Percentiles rank a stretch among this genome's conserved stretches.
Conservation (phyloP, 1,140 invertebrate species). For the Ylistrum balloti region DNA sequence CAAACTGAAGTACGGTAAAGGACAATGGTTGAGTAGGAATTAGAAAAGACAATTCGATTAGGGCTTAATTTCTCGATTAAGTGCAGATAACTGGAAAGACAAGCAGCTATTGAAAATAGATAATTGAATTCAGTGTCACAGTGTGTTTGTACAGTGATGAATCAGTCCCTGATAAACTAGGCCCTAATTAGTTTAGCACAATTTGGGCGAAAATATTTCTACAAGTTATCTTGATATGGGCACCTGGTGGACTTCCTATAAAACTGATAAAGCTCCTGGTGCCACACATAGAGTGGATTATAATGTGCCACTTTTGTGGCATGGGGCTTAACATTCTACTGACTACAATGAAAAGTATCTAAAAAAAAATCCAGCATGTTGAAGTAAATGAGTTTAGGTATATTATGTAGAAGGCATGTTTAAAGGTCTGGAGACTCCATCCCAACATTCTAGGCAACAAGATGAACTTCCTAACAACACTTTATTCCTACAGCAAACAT, state of each 20-base stretch:
- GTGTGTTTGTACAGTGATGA: conserved; percentile 26
- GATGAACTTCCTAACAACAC: background rate
- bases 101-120: conserved; percentile 39
- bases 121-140: conserved; percentile 10
- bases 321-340: background rate
- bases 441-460: background rate
- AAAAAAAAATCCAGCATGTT: too few species aligned
- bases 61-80: conserved; percentile 32
- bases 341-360: background rate
- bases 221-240: conserved; percentile 28
- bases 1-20: background rate
- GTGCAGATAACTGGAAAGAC: conserved; percentile 37
- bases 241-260: conserved; percentile 37
- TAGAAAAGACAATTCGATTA: conserved; percentile 40
- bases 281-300: background rate
- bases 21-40: conserved; percentile 16
- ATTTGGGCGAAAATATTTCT: conserved; percentile 27
- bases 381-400: background rate
- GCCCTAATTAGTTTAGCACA: background rate
- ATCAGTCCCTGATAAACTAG: conserved; percentile 13
- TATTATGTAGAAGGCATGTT: background rate
- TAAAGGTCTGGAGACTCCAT: background rate
- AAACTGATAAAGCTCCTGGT: background rate
- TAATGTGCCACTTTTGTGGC: background rate
- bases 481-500: background rate